Evolutionary conservation across 2,888 invertebrate genomes (phyloP).

Genomic region (Prosopocoilus inquinatus): DNA sequence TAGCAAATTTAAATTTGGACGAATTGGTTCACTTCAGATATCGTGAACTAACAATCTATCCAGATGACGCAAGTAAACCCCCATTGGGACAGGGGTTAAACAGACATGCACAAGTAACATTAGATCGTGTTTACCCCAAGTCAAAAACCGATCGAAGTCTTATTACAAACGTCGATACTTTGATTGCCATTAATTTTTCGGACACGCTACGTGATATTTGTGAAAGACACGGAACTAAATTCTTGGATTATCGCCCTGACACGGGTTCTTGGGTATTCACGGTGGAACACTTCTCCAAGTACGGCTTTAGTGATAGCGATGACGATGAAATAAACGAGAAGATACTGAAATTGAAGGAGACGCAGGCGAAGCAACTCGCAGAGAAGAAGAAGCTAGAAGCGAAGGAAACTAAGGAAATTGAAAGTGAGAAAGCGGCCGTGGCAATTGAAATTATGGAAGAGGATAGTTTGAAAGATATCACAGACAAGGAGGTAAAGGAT

Average conservation of each 20-base stretch:
- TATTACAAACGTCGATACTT: slow-evolving; percentile 75
- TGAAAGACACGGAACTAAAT: slow-evolving; percentile 83
- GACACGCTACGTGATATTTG: slow-evolving; percentile 81
- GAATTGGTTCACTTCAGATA: slow-evolving; percentile 87
- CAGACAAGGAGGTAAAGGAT: not conserved
- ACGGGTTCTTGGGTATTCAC: slow-evolving; percentile 98
- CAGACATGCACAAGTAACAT: slow-evolving; percentile 83
- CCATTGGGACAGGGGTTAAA: slow-evolving; percentile 81
- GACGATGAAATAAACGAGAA: slow-evolving; percentile 58
- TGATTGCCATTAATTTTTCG: slow-evolving; percentile 81
- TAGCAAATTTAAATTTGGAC: slow-evolving; percentile 83
- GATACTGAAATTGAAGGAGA: slow-evolving; percentile 2
- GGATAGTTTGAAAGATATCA: not conserved
- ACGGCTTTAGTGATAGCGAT: slow-evolving; percentile 81
- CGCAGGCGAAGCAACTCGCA: slow-evolving; percentile 6
- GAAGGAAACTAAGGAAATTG: not conserved
- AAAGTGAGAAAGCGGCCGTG: not conserved
- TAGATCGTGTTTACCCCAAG: slow-evolving; percentile 92
- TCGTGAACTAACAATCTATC: slow-evolving; percentile 94
- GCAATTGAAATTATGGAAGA: not conserved
- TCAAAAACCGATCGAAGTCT: slow-evolving; percentile 78
- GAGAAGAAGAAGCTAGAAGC: not conserved
- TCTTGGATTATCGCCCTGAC: slow-evolving; percentile 91
- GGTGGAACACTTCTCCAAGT: slow-evolving; percentile 93
- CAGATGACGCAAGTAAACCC: slow-evolving; percentile 86